Base-by-base conservation (phyloP, 2,888 invertebrate genomes). In the Crocallis elinguaria region DNA sequence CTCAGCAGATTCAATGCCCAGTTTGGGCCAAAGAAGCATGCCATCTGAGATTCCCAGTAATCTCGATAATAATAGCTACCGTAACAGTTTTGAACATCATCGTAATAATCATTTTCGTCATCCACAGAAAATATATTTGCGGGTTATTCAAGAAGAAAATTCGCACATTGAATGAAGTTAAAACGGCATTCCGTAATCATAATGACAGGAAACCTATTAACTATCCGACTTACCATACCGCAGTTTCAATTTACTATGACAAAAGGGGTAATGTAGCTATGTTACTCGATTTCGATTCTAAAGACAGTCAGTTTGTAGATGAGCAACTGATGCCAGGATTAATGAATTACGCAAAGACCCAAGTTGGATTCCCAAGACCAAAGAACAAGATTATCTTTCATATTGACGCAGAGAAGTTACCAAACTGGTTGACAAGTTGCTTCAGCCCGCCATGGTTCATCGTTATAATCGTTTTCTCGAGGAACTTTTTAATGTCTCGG, bases 401-500 rank as follows among this genome's bases (percentile, higher is more conserved):
- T 1, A 73, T 62, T 12, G 69, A 64, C 25, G 73, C 69, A 48
- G 62, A 71, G 8, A 72, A 68, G 55, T 19, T 38, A 6, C 9
- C 29, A 2, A 38, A 43, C 17, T 35, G 53, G 33, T 38, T 48
- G 8, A 29, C 12, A 27, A 19, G 23, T 27, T 27, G 42, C 19
- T 1, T 42, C 29, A 33, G n/a, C 19, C 13, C 21, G 13, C 11
- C 19, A 9, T 43, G 33, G 3, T 57, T 57, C 35, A 75, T 74
- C 7, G 75, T 70, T 11, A 55, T 88, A 21, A 80, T 88, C 25
- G 72, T 90, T 56, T 90, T 90, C 67, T 84, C 89, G 4, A 83
- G 86, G 11, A 88, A 87, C 72, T 89, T 85, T 65, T 77, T 89
- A 75, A 82, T 76, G 64, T 78, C 84, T 46, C 75, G 75, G 54